A percentile compares a stretch with the other conserved stretches of the same genome.
Conservation (phyloP, 2,797 vertebrate genomes). For the Sebastes trivittatus region DNA sequence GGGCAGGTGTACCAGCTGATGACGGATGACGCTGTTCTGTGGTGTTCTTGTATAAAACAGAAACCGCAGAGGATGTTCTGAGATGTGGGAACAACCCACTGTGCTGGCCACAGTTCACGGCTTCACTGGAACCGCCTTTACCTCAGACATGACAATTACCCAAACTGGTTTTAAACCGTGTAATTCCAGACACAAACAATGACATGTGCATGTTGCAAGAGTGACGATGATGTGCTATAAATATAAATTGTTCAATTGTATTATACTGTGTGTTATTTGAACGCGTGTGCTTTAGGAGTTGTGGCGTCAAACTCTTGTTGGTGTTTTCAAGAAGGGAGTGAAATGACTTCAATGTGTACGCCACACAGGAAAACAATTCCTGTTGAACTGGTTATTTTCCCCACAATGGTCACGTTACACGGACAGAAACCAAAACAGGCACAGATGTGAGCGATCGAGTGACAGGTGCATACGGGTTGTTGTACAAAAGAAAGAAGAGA, state of each 20-base stretch:
- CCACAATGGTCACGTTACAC: neutral
- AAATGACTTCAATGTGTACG: neutral
- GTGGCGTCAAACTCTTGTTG: neutral
- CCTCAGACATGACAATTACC: constrained; percentile 7
- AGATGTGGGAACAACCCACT: constrained; percentile 14
- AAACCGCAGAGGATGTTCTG: neutral
- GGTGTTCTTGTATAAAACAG: neutral
- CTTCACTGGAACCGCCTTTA: neutral
- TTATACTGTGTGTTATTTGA: neutral
- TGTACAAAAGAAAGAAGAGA: constrained; percentile 8
- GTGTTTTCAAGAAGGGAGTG: neutral
- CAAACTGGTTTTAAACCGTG: constrained; percentile 42
- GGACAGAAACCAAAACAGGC: constrained; percentile 27
- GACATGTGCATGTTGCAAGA: neutral
- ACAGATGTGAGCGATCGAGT: neutral
- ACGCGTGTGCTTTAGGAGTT: neutral
- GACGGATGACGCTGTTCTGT: neutral
- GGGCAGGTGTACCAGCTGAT: constrained; percentile 42
- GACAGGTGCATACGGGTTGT: neutral
- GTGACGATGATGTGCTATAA: neutral
- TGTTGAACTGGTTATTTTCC: constrained; percentile 51
- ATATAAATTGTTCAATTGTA: neutral
- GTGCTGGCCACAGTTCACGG: neutral
- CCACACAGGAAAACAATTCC: neutral
- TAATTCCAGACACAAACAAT: neutral